Evolutionary conservation across 2,888 invertebrate genomes (phyloP), one percentile per base, ranked within the genome.

Genomic region (Entomobrya multifasciata): DNA sequence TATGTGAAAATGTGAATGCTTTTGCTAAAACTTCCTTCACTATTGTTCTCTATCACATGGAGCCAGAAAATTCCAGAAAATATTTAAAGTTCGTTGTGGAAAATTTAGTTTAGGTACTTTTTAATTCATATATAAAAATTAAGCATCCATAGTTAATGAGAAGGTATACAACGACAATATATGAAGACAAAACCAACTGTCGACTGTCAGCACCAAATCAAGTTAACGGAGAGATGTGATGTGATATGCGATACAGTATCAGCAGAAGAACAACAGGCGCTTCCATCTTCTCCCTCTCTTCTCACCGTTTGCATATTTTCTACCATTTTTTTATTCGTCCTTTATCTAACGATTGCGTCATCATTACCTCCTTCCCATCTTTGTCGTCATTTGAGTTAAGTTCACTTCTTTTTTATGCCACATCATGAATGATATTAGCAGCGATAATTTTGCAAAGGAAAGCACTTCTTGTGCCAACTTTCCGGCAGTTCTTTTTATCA

Each of bases 401-500:
- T 25, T 25, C 49, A 60, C 20, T 27, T 72, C 25, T 15, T 55
- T 41, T 72, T 27, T 22, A 55, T 74, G 30, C 55, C 55, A 74
- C 55, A 74, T 36, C 36, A 36, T 74, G 74, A 74, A 20, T 52
- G 74, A 78, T 78, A 78, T 60, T 78, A 78, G 60, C 74, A 74
- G 10, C 27, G 62, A 62, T 60, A 60, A 52, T 70, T 81, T 81
- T 70, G 81, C 81, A 55, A 55, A 67, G 49, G 67, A 70, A 74
- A 70, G 81, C 70, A 57, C 41, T 81, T 81, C 80, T 81, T 55
- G 55, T 70, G 67, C 70, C 70, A 70, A 81, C 70, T 81, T 79
- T 70, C 47, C 44, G 44, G 2, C 20, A 20, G n/a, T 44, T 47
- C n/a, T 30, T 49, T 60, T 41, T 41, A 74, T 41, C 57, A 41